Percentiles rank a stretch among this genome's conserved stretches.
phyloP scores from a whole-genome alignment of 2,888 invertebrate species.

The Eubasilissa splendida region DNA sequence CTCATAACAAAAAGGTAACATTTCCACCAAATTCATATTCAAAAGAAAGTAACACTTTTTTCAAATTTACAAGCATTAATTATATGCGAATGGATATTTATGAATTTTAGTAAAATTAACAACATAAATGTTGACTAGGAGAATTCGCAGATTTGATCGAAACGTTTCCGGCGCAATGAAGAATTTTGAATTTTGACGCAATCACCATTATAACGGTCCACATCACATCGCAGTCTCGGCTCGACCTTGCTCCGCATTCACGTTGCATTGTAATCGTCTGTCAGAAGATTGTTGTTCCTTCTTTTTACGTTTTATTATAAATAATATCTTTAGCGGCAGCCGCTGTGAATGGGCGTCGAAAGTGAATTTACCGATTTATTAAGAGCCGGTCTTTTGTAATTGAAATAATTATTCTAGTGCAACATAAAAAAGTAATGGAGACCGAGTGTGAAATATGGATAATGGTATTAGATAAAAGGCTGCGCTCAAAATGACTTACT shows the following conservation, averaged over 20 bases:
- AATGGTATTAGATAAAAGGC: neutral
- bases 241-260: conserved; percentile 17
- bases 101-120: too few relatives aligned
- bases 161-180: neutral
- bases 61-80: too few relatives aligned
- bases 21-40: too few relatives aligned
- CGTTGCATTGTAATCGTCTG: neutral
- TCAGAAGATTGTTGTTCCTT: conserved; percentile 11
- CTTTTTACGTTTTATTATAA: neutral
- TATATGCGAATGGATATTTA: too few relatives aligned
- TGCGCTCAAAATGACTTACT: neutral
- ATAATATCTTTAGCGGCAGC: neutral
- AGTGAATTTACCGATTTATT: neutral
- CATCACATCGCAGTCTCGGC: too few relatives aligned
- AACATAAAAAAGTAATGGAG: neutral
- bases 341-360: neutral
- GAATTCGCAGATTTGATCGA: too few relatives aligned
- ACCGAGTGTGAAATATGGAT: conserved; percentile 3
- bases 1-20: too few relatives aligned
- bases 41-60: too few relatives aligned
- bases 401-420: neutral
- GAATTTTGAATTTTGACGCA: neutral
- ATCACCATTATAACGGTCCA: too few relatives aligned
- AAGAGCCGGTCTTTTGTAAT: neutral
- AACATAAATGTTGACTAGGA: too few relatives aligned